Evolutionary conservation across 2,888 invertebrate species (phyloP).

Genomic region (Platerodrilus igneus): DNA sequence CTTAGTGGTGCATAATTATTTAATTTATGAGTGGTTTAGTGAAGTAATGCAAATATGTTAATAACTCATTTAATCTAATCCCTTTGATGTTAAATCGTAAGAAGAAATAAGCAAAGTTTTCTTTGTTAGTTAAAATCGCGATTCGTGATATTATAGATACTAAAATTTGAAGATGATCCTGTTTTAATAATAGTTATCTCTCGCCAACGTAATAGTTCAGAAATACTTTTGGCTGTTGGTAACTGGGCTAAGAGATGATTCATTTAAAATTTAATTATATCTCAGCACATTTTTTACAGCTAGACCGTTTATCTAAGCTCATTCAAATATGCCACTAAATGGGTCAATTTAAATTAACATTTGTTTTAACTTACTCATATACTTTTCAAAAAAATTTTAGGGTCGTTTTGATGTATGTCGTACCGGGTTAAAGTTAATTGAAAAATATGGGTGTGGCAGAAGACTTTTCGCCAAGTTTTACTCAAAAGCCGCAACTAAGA

Average conservation of each 20-base stretch:
- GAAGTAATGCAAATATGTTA: no score
- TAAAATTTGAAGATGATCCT: constrained; percentile 17
- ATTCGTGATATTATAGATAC: no score
- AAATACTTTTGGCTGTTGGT: constrained; percentile 29
- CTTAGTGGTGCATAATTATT: no score
- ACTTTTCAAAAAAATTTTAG: constrained; percentile 31
- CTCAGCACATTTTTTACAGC: constrained; percentile 18
- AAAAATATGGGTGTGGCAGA: constrained; percentile 77
- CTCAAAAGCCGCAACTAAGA: constrained; percentile 93
- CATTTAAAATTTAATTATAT: constrained; percentile 26
- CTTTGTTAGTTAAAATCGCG: no score
- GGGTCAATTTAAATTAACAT: constrained; percentile 5
- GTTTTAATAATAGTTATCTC: constrained; percentile 27
- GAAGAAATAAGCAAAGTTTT: no score
- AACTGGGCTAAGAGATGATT: constrained; percentile 30
- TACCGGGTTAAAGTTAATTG: constrained; percentile 40
- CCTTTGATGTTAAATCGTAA: no score
- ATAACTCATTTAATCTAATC: no score
- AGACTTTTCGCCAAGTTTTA: constrained; percentile 97
- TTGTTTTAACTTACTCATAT: constrained; percentile 1
- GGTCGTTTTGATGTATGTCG: constrained; percentile 46
- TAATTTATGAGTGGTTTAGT: constrained; percentile 41
- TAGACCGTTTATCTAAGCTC: no score
- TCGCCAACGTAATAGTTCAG: constrained; percentile 26
- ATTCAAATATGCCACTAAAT: constrained; percentile 8